phyloP scores from a whole-genome alignment of 2,888 invertebrate species.

The Calliphora vomitoria region DNA sequence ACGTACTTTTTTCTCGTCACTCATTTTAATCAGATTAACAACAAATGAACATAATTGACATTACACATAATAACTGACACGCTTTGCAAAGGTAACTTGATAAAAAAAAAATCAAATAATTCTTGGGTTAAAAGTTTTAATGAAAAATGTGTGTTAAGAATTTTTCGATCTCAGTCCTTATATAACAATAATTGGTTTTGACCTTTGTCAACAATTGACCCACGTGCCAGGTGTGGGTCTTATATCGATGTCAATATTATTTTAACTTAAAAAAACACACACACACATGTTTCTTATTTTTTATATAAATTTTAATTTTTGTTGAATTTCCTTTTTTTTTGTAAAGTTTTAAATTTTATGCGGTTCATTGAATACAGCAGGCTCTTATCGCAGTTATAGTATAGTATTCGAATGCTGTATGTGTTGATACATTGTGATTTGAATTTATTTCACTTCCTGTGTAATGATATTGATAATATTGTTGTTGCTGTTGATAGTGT shows the following conservation, averaged over 20 bases:
- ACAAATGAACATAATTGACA: no score
- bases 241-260: constrained; percentile 10
- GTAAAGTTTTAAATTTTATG: constrained; percentile 22
- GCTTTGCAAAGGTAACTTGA: no score
- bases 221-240: not conserved
- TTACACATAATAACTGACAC: no score
- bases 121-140: no score
- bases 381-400: constrained; percentile 16
- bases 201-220: constrained; percentile 41
- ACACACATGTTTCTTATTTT: not conserved
- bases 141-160: no score
- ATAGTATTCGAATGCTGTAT: constrained; percentile 11
- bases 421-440: constrained; percentile 12
- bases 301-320: not conserved
- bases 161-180: no score
- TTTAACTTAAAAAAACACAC: not conserved
- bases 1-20: no score
- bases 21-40: no score
- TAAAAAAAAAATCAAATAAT: no score
- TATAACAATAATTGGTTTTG: constrained; percentile 1
- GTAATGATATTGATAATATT: constrained; percentile 31
- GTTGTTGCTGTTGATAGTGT: not conserved
- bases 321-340: not conserved
- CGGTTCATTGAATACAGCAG: constrained; percentile 46
- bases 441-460: constrained; percentile 53